These are phyloP conservation scores for Heteronetta atricapilla DNA, from an alignment of 2,113 vertebrate genomes.

Conservation along the genomic window DNA sequence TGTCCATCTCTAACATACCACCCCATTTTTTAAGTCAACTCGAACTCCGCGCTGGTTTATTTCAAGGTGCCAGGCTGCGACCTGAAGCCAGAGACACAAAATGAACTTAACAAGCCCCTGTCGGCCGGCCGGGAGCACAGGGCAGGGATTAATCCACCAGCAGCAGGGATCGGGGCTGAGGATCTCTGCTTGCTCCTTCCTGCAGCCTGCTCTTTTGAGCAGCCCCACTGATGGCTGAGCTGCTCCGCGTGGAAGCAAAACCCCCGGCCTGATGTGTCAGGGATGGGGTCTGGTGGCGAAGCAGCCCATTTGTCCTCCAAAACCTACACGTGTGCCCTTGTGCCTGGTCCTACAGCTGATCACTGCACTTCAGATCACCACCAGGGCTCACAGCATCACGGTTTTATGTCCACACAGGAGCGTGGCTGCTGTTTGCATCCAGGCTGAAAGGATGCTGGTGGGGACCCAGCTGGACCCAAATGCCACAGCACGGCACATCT, in stretches of 20 bases:
- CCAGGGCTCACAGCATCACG: not conserved
- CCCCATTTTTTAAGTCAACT: not conserved
- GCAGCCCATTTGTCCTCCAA: not conserved
- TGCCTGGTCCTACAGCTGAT: not conserved
- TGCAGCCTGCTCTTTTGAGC: not conserved
- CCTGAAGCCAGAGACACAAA: constrained; percentile 22
- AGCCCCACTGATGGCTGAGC: not conserved
- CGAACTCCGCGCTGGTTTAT: not conserved
- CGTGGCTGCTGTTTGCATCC: not conserved
- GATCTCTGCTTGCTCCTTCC: constrained; percentile 24
- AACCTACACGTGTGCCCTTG: not conserved
- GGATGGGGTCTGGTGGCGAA: not conserved
- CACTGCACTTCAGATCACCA: not conserved
- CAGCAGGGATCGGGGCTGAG: constrained; percentile 36
- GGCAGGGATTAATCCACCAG: constrained; percentile 39
- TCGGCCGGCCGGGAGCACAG: constrained; percentile 9
- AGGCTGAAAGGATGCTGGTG: not conserved
- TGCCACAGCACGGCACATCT: too few species aligned
- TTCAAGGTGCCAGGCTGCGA: not conserved
- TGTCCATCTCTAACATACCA: not conserved
- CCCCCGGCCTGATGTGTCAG: not conserved
- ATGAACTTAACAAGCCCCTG: constrained; percentile 12
- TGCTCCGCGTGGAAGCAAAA: not conserved
- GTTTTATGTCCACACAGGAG: not conserved
- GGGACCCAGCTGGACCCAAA: not conserved